Evolutionary conservation across 2,113 vertebrate genomes (phyloP).

Genomic region (Microtus montanus): DNA sequence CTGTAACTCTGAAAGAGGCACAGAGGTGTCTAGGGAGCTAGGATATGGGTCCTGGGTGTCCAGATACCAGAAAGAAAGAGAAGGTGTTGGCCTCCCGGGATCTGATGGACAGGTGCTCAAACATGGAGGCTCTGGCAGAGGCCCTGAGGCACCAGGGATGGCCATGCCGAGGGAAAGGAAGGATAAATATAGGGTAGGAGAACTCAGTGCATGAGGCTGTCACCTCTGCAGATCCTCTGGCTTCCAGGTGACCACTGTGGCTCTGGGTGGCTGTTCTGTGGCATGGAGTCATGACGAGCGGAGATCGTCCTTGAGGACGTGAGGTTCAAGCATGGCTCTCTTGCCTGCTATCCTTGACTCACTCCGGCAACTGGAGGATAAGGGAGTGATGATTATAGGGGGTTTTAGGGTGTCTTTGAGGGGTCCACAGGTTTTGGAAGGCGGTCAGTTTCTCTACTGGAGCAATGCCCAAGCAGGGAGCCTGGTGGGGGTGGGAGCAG

Average conservation of each 20-base stretch:
- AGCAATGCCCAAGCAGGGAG: too few relatives aligned
- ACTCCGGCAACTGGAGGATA: not conserved
- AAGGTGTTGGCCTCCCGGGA: not conserved
- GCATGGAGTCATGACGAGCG: fast-evolving
- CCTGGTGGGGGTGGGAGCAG: not conserved
- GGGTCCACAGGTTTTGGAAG: fast-evolving
- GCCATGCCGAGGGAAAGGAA: not conserved
- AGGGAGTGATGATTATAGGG: not conserved
- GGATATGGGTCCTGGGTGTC: not conserved
- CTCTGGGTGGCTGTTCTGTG: too few relatives aligned
- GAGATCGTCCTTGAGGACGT: fast-evolving
- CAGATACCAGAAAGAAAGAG: not conserved
- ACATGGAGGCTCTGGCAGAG: not conserved
- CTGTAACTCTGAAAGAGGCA: not conserved
- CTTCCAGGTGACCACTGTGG: not conserved
- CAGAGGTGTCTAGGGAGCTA: fast-evolving
- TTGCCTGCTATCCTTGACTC: not conserved
- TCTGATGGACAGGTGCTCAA: not conserved
- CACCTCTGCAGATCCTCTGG: not conserved
- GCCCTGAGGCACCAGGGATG: not conserved
- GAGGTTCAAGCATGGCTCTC: not conserved
- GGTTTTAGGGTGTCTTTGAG: not conserved
- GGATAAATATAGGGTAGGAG: not conserved
- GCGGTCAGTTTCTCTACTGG: not conserved
- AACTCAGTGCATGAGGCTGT: not conserved